Conservation (phyloP, 1,140 invertebrate genomes). For the Drosophila pandora region DNA sequence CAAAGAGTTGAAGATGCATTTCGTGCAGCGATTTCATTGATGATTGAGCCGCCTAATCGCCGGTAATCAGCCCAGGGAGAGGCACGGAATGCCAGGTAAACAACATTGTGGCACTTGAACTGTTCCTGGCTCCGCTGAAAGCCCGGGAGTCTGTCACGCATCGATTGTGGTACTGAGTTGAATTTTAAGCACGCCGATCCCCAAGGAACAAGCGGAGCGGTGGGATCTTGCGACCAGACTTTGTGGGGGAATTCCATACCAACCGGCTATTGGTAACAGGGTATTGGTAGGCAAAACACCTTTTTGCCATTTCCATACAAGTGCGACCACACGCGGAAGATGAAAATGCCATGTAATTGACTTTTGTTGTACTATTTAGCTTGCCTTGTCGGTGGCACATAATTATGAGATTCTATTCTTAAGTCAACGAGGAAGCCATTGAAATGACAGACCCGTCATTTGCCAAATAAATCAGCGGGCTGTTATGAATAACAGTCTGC, state of each 20-base stretch:
- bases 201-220: constrained; percentile 42
- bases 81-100: constrained; percentile 43
- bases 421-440: constrained; percentile 38
- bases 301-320: constrained; percentile 52
- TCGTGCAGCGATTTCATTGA: constrained; percentile 50
- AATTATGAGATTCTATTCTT: constrained; percentile 53
- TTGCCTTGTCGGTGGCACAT: constrained; percentile 12
- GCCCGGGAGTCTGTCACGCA: constrained; percentile 43
- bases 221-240: constrained; percentile 28
- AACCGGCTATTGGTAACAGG: not conserved
- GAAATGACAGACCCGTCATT: constrained; percentile 29
- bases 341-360: constrained; percentile 52
- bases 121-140: constrained; percentile 6
- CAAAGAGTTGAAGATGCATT: not conserved
- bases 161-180: constrained; percentile 37
- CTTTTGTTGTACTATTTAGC: constrained; percentile 35
- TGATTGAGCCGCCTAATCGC: constrained; percentile 64
- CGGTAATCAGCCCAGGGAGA: constrained; percentile 58
- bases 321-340: constrained; percentile 37
- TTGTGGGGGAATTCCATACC: constrained; percentile 44
- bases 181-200: constrained; percentile 54
- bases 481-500: constrained; percentile 6
- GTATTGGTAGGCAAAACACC: constrained; percentile 43
- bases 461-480: constrained; percentile 39
- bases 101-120: constrained; percentile 23